Percentiles rank a stretch among this genome's conserved stretches.
phyloP scores from a whole-genome alignment of 2,113 vertebrate species.

The Scatophagus argus region DNA sequence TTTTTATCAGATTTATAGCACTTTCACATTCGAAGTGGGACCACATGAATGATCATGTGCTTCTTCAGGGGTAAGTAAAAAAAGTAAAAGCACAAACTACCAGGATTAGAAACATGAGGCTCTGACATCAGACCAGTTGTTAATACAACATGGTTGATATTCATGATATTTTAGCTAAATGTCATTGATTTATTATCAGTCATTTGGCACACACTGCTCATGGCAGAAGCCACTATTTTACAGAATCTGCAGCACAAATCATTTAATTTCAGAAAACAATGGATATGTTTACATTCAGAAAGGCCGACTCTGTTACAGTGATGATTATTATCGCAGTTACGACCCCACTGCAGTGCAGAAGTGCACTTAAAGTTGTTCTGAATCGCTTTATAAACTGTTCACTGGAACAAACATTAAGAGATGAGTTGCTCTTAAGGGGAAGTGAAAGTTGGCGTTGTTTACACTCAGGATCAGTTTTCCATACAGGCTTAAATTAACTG shows the following conservation, averaged over 20 bases:
- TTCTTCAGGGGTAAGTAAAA: no score
- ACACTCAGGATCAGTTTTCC: slow-evolving; percentile 71
- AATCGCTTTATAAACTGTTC: not conserved
- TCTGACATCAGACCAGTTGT: not conserved
- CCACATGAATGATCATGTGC: not conserved
- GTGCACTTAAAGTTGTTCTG: not conserved
- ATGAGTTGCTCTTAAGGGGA: slow-evolving; percentile 50
- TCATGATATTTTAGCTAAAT: not conserved
- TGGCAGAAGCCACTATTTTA: no score
- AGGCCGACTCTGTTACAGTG: no score
- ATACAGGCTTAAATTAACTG: slow-evolving; percentile 60
- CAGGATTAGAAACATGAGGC: not conserved
- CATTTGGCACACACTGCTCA: no score
- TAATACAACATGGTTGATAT: not conserved
- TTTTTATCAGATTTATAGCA: not conserved
- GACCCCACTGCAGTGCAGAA: not conserved
- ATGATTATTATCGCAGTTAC: no score
- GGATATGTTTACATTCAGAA: no score
- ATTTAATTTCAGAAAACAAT: no score
- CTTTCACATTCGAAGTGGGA: not conserved
- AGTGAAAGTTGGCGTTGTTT: slow-evolving; percentile 81
- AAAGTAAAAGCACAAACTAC: not conserved
- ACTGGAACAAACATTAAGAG: slow-evolving; percentile 1
- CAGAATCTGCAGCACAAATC: no score
- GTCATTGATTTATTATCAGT: not conserved